phyloP scores from a whole-genome alignment of 2,797 vertebrate species.

The Spheniscus humboldti region DNA sequence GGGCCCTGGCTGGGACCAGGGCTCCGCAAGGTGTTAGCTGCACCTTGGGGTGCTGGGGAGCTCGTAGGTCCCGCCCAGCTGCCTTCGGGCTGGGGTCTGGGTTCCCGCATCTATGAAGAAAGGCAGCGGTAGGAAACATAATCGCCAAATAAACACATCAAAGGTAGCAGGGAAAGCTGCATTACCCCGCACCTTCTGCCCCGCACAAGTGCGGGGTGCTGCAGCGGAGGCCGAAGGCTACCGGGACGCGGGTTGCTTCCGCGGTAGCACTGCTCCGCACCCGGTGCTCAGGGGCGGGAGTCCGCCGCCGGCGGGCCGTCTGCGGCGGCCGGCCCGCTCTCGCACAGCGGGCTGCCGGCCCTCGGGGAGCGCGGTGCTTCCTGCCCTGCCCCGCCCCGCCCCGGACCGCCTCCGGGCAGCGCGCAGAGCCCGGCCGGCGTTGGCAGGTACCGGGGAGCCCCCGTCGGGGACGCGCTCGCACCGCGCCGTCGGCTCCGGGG shows the following conservation, averaged over 20 bases:
- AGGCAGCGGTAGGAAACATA: not conserved
- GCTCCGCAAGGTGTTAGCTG: not conserved
- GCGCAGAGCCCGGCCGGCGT: not conserved
- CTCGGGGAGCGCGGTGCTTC: not conserved
- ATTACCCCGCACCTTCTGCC: not conserved
- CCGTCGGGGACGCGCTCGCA: not conserved
- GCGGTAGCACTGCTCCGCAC: not conserved
- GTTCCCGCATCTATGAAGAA: too few relatives aligned
- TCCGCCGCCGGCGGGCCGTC: not conserved
- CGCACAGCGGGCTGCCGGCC: not conserved
- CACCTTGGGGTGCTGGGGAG: not conserved
- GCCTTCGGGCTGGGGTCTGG: not conserved
- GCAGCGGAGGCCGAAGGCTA: not conserved
- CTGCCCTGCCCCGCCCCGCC: not conserved
- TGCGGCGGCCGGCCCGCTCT: not conserved
- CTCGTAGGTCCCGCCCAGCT: not conserved
- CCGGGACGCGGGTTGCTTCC: not conserved
- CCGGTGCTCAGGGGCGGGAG: not conserved
- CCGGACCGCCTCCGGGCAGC: not conserved
- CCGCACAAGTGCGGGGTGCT: not conserved
- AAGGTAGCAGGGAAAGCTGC: not conserved
- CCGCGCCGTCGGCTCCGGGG: too few relatives aligned
- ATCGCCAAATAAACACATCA: fast-evolving
- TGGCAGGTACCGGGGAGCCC: not conserved
- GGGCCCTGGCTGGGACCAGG: not conserved